Evolutionary conservation across 2,797 vertebrate species (phyloP).

Genomic region (Danio tinwini): DNA sequence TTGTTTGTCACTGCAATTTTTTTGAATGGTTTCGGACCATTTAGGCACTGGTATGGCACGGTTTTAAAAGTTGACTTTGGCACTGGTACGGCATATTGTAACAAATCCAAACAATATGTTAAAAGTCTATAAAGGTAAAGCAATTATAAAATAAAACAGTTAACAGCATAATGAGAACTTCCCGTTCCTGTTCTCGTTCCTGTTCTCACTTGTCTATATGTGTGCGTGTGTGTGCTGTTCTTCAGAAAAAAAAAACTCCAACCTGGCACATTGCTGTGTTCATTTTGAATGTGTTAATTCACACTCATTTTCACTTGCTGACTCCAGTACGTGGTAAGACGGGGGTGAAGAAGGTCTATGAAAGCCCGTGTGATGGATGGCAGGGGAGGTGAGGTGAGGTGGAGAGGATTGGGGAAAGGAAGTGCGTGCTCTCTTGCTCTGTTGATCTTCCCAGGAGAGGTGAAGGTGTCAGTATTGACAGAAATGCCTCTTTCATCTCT

Average conservation of each 20-base stretch:
- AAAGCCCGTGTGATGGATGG: slow-evolving; percentile 26
- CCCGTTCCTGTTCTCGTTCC: too few relatives aligned
- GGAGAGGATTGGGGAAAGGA: slow-evolving; percentile 7
- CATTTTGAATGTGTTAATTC: slow-evolving; percentile 49
- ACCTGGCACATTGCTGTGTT: slow-evolving; percentile 25
- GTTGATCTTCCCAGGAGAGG: slow-evolving; percentile 42
- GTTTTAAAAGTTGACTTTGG: too few relatives aligned
- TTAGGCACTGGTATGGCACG: too few relatives aligned
- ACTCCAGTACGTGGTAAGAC: slow-evolving; percentile 10
- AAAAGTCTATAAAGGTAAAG: neutral
- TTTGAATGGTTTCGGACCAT: too few relatives aligned
- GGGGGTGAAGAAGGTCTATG: neutral
- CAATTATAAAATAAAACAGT: slow-evolving; percentile 11
- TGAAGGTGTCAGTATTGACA: slow-evolving; percentile 47
- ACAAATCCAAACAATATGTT: neutral
- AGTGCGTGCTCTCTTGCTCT: slow-evolving; percentile 41
- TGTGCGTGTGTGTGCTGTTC: neutral
- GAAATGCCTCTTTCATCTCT: slow-evolving; percentile 42
- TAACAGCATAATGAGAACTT: neutral
- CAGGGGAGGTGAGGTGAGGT: slow-evolving; percentile 32
- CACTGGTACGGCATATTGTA: too few relatives aligned
- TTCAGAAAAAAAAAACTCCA: slow-evolving; percentile 3
- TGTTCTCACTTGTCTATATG: slow-evolving; percentile 5
- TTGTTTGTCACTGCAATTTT: too few relatives aligned
- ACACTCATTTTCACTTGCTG: slow-evolving; percentile 57